Evolutionary conservation across 2,113 vertebrate genomes (phyloP), one percentile per base, ranked within the genome.

Genomic region (Paradisaea rubra): DNA sequence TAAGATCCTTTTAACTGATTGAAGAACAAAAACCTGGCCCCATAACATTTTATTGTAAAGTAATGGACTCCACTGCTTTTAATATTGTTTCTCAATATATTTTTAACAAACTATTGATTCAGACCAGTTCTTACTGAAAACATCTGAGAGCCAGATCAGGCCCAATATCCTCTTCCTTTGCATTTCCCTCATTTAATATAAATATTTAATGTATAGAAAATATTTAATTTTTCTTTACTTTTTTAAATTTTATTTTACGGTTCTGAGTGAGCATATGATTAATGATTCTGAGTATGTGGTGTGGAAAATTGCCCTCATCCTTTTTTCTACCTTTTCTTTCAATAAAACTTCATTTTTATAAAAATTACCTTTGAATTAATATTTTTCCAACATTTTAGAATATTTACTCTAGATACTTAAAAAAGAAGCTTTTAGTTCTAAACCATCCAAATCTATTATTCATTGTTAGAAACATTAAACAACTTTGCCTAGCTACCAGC

Each of bases 391-490:
- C 24, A 81, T 84, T 47, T 64, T 57, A 93, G 56, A 70, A 57
- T 89, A 74, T 82, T 88, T 88, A 71, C 73, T 71, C 44, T 61
- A 69, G 50, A n/a, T 59, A 71, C 6, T 79, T 84, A 47, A 30
- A 28, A 61, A 69, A 81, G 82, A 89, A 68, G 22, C 37, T 85
- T 91, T 86, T 65, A 7, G 6, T 72, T 83, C 35, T 70, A 80
- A 94, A 41, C 37, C 59, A 68, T 23, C 20, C 7, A 82, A 68
- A 69, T 74, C 45, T 85, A 82, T 84, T 92, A 73, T 74, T 88
- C 56, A 68, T 80, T 92, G 81, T 91, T 92, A 61, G 53, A 90
- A 94, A 86, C 49, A 78, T 82, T 90, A 81, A 96, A 87, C 74
- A 90, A 78, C 81, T 91, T 95, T 79, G 53, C 80, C 59, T 79